Conservation (phyloP, 2,888 invertebrate species). For the Heliconius ethilla region DNA sequence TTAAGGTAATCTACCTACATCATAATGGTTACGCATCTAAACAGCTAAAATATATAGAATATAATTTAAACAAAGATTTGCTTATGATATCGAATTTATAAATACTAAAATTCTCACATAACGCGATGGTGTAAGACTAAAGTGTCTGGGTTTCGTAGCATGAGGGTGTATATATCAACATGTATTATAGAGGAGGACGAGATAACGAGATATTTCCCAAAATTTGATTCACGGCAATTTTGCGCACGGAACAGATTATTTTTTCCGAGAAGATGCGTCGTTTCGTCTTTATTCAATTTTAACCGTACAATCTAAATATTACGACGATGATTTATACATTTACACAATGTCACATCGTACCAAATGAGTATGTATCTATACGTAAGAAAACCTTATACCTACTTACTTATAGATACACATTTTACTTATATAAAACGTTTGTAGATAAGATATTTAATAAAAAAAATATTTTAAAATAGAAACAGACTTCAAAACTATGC, state of each 20-base stretch:
- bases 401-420: constrained; percentile 3
- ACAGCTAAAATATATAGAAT: background rate
- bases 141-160: background rate
- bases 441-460: too few species aligned
- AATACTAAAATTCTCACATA: background rate
- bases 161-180: constrained; percentile 45
- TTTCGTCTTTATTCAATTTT: constrained; percentile 60
- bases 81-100: background rate
- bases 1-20: too few species aligned
- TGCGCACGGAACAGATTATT: constrained; percentile 61
- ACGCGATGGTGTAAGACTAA: background rate
- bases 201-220: constrained; percentile 71
- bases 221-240: constrained; percentile 74
- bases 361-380: background rate
- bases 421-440: background rate
- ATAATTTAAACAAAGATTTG: background rate
- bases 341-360: constrained; percentile 31
- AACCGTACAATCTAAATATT: constrained; percentile 52
- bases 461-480: too few species aligned
- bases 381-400: background rate
- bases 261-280: constrained; percentile 57
- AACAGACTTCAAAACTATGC: too few species aligned
- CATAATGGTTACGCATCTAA: too few species aligned
- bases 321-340: constrained; percentile 46
- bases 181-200: constrained; percentile 61